phyloP scores from a whole-genome alignment of 2,113 vertebrate genomes.

The Poeciliopsis occidentalis region DNA sequence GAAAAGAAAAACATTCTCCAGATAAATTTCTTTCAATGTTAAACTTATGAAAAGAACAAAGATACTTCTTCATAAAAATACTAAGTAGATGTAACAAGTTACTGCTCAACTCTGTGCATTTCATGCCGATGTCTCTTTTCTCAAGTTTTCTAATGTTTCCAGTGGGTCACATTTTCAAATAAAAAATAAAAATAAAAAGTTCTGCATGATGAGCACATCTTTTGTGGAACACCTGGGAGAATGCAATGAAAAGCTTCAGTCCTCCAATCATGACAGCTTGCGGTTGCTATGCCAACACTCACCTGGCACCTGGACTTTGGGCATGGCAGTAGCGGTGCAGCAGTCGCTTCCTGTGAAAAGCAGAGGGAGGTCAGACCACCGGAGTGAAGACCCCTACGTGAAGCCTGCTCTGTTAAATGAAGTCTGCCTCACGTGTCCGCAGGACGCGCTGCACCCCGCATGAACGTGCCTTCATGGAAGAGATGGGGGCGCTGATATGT shows the following conservation, averaged over 20 bases:
- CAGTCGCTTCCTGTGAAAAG: conserved; percentile 56
- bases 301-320: conserved; percentile 83
- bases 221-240: conserved; percentile 1
- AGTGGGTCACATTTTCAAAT: not conserved
- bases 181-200: not conserved
- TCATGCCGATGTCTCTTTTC: not conserved
- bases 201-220: not conserved
- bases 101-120: no score
- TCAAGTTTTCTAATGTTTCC: not conserved
- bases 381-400: conserved; percentile 41
- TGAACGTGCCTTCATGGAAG: conserved; percentile 38
- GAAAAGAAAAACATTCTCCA: no score
- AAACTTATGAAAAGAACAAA: no score
- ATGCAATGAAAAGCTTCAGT: not conserved
- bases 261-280: conserved; percentile 10
- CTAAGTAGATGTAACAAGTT: no score
- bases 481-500: conserved; percentile 37
- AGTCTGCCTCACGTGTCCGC: conserved; percentile 66
- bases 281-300: conserved; percentile 66
- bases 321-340: conserved; percentile 75
- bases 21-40: no score
- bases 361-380: conserved; percentile 47
- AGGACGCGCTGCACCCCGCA: conserved; percentile 64
- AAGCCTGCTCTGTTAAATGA: conserved; percentile 68
- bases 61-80: no score